Conservation (phyloP, 2,797 vertebrate species). For the Sitta carolinensis region DNA sequence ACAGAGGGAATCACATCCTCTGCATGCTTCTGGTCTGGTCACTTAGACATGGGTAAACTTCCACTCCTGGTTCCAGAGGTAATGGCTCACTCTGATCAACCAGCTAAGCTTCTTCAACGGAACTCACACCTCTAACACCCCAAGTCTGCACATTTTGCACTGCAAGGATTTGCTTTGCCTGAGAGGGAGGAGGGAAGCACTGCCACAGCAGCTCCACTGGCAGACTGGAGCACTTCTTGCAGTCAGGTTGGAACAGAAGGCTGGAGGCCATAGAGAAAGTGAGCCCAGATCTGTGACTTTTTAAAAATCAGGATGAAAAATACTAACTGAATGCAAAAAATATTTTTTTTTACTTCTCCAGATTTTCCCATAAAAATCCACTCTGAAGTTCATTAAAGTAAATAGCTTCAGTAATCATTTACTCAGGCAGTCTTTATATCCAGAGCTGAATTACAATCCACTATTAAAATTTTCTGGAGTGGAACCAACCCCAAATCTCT, state of each 20-base stretch:
- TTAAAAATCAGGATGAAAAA: not conserved
- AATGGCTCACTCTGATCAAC: not conserved
- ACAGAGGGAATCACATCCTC: not conserved
- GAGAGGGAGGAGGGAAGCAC: not conserved
- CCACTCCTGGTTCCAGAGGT: not conserved
- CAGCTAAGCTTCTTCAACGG: not conserved
- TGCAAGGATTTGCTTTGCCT: not conserved
- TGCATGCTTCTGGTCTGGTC: not conserved
- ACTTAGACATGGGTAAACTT: not conserved
- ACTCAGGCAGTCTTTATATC: conserved; percentile 4
- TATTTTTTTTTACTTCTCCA: not conserved
- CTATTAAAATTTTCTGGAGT: conserved; percentile 38
- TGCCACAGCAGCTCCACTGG: not conserved
- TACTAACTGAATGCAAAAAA: not conserved
- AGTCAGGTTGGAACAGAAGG: not conserved
- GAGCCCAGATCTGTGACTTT: not conserved
- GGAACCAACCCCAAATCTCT: conserved; percentile 9
- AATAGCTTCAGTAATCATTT: conserved; percentile 13
- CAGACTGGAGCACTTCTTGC: not conserved
- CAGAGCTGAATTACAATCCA: conserved; percentile 5
- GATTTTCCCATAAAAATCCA: not conserved
- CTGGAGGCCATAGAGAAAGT: not conserved
- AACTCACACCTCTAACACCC: not conserved
- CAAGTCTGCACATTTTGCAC: not conserved
- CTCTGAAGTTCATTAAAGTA: not conserved